Evolutionary conservation across 1,140 invertebrate genomes (phyloP).

Genomic region (Leptopilina boulardi): DNA sequence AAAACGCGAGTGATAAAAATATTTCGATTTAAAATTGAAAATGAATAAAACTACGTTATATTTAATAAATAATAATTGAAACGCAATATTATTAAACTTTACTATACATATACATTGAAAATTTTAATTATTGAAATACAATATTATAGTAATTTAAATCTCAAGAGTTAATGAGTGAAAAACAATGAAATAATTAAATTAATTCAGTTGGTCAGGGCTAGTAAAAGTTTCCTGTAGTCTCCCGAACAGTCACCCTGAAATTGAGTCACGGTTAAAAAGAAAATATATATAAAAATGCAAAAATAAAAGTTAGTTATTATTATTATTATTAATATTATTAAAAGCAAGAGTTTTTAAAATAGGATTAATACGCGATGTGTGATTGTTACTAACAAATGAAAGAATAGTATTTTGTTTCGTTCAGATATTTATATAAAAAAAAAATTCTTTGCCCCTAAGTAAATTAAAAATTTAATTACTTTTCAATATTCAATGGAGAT

Average conservation of each 20-base stretch:
- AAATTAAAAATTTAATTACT: too few species aligned
- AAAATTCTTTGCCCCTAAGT: too few species aligned
- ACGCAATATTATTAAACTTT: not conserved
- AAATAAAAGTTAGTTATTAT: conserved; percentile 45
- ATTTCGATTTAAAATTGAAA: not conserved
- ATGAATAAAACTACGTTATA: not conserved
- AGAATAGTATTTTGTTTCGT: too few species aligned
- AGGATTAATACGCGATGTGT: not conserved
- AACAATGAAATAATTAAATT: conserved; percentile 48
- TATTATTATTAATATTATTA: conserved; percentile 39
- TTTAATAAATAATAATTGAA: not conserved
- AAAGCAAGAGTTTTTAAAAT: not conserved
- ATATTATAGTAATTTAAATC: not conserved
- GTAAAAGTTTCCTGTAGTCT: conserved; percentile 93
- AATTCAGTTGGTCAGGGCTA: conserved; percentile 86
- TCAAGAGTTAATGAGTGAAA: conserved; percentile 35
- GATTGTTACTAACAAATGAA: conserved; percentile 11
- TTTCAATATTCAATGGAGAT: too few species aligned
- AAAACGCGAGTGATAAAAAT: not conserved
- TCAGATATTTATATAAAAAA: too few species aligned
- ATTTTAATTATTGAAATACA: conserved; percentile 34
- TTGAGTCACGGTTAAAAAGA: conserved; percentile 64
- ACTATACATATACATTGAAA: not conserved
- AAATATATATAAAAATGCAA: conserved; percentile 40
- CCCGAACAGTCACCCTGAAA: conserved; percentile 93